Base-by-base conservation (phyloP, 2,797 vertebrate genomes). In the Kryptolebias ocellatus region DNA sequence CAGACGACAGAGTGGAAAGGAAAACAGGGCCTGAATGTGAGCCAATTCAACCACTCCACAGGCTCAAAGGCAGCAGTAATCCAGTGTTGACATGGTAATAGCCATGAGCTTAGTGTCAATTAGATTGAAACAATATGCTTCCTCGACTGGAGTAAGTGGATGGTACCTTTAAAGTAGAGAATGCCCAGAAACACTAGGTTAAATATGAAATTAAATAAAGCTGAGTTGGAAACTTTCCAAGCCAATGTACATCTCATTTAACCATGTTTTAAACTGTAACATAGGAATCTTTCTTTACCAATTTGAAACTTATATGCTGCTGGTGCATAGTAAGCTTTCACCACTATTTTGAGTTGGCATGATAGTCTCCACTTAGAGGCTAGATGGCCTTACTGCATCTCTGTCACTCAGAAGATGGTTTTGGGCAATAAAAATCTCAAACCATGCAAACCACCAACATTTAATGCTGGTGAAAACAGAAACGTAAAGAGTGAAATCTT, bases 61-160 rank as follows among this genome's bases (percentile, higher is more conserved):
- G 84, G 85, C 92, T 91, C 90, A 92, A 91, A 93, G 89, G 91
- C 92, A 82, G 87, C 85, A 83, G 90, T 92, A 92, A 93, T 92
- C 91, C 91, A 92, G 89, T 90, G 91, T 91, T 93, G 92, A 93
- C 92, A 92, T 83, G 89, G 89, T 92, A 92, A 92, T 92, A 91
- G 88, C 89, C 86, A 89, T 84, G 80, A 90, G 91, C 91, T 93
- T 93, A 92, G 92, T 90, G 91, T 91, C 92, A 92, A 93, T 93
- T 93, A 93, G 91, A 91, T 85, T 91, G 90, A 92, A 92, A 93
- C 91, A 92, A 91, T 91, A 92, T 90, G 90, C 89, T 90, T 80
- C 84, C 87, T 91, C 86, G 84, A 72, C 86, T 89, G 85, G 70
- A 88, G 90, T 86, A 88, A 91, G 86, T 90, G 89, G 81, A 87